These are phyloP conservation scores for Alexandromys oeconomus DNA, from an alignment of 2,797 vertebrate genomes.

Conservation along the genomic window DNA sequence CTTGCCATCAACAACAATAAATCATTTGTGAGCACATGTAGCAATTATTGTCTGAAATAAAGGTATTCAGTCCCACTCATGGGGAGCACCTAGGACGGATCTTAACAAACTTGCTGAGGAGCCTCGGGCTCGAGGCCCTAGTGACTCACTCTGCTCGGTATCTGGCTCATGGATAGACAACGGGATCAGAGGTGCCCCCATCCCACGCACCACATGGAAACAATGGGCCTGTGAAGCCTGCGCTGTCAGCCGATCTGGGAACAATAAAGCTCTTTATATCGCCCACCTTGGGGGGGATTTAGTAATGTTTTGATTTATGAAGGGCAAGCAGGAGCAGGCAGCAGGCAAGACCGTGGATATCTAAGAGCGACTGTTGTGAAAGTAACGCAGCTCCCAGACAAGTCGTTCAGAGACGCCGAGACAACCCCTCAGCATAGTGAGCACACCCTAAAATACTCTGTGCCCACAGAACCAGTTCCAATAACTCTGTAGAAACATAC, in stretches of 20 bases:
- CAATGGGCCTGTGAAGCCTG: conserved; percentile 67
- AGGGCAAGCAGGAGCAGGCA: conserved; percentile 83
- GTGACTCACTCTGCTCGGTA: conserved; percentile 76
- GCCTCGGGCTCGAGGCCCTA: conserved; percentile 55
- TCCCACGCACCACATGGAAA: conserved; percentile 70
- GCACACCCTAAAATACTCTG: not conserved
- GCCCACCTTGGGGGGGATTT: conserved; percentile 82
- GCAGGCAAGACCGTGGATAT: conserved; percentile 82
- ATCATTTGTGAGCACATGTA: conserved; percentile 78
- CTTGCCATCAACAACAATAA: conserved; percentile 71
- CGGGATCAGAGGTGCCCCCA: not conserved
- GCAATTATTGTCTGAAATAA: conserved; percentile 78
- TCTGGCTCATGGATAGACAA: conserved; percentile 75
- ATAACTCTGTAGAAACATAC: not conserved
- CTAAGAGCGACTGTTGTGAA: conserved; percentile 87
- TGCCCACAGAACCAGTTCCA: not conserved
- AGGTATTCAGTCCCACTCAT: conserved; percentile 73
- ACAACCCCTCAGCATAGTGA: not conserved
- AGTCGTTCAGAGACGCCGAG: not conserved
- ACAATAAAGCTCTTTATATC: conserved; percentile 82
- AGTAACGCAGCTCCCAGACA: conserved; percentile 72
- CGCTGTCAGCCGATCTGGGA: conserved; percentile 68
- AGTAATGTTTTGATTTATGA: conserved; percentile 88
- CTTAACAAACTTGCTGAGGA: conserved; percentile 4
- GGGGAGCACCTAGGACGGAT: conserved; percentile 30